phyloP scores from a whole-genome alignment of 1,140 invertebrate genomes.

The Papilio glaucus region DNA sequence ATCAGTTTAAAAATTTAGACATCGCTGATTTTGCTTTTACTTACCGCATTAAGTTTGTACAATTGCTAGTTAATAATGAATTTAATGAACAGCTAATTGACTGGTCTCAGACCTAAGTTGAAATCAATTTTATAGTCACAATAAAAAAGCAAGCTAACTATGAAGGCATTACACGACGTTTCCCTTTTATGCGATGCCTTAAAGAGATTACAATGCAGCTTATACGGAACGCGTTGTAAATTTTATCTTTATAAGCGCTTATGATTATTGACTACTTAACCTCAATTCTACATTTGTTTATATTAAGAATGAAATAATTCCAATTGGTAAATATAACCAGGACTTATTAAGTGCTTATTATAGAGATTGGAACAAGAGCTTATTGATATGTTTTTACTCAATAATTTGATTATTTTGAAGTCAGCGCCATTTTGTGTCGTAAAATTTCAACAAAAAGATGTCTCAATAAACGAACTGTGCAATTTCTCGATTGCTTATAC shows the following conservation, averaged over 20 bases:
- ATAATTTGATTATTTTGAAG: slow-evolving; percentile 27
- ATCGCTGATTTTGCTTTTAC: no score
- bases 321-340: slow-evolving; percentile 31
- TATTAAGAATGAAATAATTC: slow-evolving; percentile 32
- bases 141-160: slow-evolving; percentile 28
- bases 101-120: not conserved
- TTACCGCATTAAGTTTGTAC: no score
- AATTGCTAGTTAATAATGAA: no score
- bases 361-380: slow-evolving; percentile 22
- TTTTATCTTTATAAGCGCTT: slow-evolving; percentile 38
- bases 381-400: slow-evolving; percentile 25
- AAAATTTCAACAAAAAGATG: slow-evolving; percentile 33
- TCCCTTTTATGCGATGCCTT: slow-evolving; percentile 32
- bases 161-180: slow-evolving; percentile 35
- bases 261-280: slow-evolving; percentile 38
- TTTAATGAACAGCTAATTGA: slow-evolving; percentile 19
- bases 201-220: slow-evolving; percentile 36
- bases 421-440: slow-evolving; percentile 22
- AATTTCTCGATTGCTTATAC: slow-evolving; percentile 23
- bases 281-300: slow-evolving; percentile 32
- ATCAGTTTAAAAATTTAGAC: no score
- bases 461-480: slow-evolving; percentile 28
- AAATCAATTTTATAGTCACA: slow-evolving; percentile 27
- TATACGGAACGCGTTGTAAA: slow-evolving; percentile 36
- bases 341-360: slow-evolving; percentile 37